Percentiles rank a stretch among this genome's conserved stretches.
Conservation (phyloP, 2,113 vertebrate species). For the Gnathonemus longibarbis region DNA sequence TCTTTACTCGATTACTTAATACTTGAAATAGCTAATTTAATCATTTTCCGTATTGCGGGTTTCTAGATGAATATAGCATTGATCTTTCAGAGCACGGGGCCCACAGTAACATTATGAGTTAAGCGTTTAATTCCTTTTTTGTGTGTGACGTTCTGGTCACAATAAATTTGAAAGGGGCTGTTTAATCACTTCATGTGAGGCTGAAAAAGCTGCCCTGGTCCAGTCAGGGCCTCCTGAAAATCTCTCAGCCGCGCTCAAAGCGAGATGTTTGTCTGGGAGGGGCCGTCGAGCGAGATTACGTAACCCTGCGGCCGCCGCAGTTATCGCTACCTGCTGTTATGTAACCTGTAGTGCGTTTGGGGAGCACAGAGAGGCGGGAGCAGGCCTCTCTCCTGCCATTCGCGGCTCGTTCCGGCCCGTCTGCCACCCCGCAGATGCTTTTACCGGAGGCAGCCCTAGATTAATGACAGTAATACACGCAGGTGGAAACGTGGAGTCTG, state of each 20-base stretch:
- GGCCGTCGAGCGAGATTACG: constrained; percentile 18
- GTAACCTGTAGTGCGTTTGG: constrained; percentile 47
- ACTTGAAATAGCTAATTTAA: constrained; percentile 37
- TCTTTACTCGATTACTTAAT: constrained; percentile 22
- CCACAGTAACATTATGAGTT: background rate
- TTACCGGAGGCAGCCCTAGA: background rate
- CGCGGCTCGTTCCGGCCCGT: background rate
- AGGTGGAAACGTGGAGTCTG: background rate
- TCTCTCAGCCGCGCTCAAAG: constrained; percentile 12
- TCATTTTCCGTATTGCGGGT: constrained; percentile 18
- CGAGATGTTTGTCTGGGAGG: constrained; percentile 17
- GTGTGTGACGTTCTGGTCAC: background rate
- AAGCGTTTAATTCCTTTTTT: background rate
- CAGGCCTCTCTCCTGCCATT: background rate
- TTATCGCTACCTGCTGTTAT: constrained; percentile 37
- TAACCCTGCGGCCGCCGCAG: constrained; percentile 20
- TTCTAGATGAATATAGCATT: background rate
- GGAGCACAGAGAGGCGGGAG: constrained; percentile 35
- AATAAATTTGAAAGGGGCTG: background rate
- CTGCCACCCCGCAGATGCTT: background rate
- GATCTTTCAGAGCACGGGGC: background rate
- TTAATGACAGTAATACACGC: background rate
- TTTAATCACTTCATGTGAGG: background rate
- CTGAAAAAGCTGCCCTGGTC: background rate
- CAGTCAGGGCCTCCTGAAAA: background rate